phyloP scores from a whole-genome alignment of 2,888 invertebrate genomes.

The Scelioninae gen. 2 region DNA sequence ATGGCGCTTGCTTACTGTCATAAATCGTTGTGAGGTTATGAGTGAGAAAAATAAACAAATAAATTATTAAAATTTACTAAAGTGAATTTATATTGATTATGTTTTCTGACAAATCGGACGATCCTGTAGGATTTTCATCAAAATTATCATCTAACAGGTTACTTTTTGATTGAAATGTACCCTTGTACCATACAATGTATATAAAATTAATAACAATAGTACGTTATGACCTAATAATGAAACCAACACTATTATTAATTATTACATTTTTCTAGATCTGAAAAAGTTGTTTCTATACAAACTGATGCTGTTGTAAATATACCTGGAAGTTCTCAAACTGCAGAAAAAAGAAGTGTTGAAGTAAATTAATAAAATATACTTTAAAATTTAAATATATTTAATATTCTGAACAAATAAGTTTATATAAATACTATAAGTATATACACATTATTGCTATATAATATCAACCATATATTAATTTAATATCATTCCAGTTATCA shows the following conservation, averaged over 20 bases:
- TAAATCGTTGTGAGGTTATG: not conserved
- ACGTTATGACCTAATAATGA: too few relatives aligned
- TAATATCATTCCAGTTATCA: too few relatives aligned
- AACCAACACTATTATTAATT: too few relatives aligned
- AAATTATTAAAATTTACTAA: not conserved
- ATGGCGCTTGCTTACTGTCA: constrained; percentile 24
- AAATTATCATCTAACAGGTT: constrained; percentile 67
- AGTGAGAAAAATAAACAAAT: constrained; percentile 14
- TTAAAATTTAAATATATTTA: too few relatives aligned
- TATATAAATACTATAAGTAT: too few relatives aligned
- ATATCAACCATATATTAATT: too few relatives aligned
- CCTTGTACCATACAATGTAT: too few relatives aligned
- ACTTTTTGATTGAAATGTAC: too few relatives aligned
- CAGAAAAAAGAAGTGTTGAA: constrained; percentile 65
- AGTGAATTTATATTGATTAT: constrained; percentile 34
- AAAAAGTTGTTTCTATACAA: constrained; percentile 66
- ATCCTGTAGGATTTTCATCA: constrained; percentile 69
- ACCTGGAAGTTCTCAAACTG: constrained; percentile 64
- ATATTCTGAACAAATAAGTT: too few relatives aligned
- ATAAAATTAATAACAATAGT: too few relatives aligned
- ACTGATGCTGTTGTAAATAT: constrained; percentile 67
- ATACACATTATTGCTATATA: too few relatives aligned
- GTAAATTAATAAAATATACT: constrained; percentile 53
- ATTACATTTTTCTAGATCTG: constrained; percentile 61
- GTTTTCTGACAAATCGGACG: constrained; percentile 68